Base-by-base conservation (phyloP, 2,888 invertebrate species). In the Agriotes lineatus region DNA sequence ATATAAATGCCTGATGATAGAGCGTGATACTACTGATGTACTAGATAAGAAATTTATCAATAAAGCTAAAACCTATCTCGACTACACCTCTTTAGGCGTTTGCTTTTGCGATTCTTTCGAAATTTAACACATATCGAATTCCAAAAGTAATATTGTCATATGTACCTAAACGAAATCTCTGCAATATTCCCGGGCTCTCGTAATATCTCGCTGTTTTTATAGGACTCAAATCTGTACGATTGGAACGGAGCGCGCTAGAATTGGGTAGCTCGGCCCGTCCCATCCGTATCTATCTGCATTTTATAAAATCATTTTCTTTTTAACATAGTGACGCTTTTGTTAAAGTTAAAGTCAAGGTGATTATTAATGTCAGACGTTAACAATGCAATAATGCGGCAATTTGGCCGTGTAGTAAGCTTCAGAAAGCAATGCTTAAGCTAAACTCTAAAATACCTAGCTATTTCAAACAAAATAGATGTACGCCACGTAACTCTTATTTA, bases 131-230 rank as follows among this genome's bases (percentile, higher is more conserved):
- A 73, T 77, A 79, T 79, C 77, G 78, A 78, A 79, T 80, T 75
- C 76, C 67, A 75, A 76, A 78, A 76, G 80, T 79, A 81, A 81
- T 81, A 81, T 80, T 75, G 77, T 72, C 76, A 73, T 80, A 78
- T 81, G 80, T 81, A 79, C 79, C 77, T 77, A 73, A 74, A 74
- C 77, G 72, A 80, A 79, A 82, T 79, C 79, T 78, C 71, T 72
- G 80, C 79, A 80, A 80, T 80, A 81, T 79, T 73, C 76, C 25
- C 74, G 73, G 74, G 62, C 71, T 76, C 63, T 66, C 69, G 78
- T 78, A 79, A 80, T 81, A 80, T 80, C 78, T 75, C 71, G 74
- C 74, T 76, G 77, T 80, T 80, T 80, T 81, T 78, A 79, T 79
- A 74, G 76, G 73, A 75, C 75, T 75, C 72, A 74, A 77, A 77